These are phyloP conservation scores for Lepisosteus oculatus DNA, from an alignment of 2,113 vertebrate species.

Conservation along the genomic window DNA sequence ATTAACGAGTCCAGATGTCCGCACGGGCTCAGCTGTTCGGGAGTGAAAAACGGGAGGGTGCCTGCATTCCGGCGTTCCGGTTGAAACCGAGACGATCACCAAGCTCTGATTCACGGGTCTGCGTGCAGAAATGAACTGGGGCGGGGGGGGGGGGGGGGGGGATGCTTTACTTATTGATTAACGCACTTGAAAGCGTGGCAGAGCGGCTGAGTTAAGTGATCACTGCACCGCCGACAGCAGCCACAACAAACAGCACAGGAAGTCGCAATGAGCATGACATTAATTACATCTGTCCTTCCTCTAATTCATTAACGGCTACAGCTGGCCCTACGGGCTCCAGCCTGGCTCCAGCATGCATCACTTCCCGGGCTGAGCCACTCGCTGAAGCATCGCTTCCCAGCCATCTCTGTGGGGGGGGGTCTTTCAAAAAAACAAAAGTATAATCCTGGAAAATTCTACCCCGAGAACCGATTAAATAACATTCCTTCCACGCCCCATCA, in stretches of 20 bases:
- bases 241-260: conserved; percentile 62
- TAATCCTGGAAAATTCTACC: conserved; percentile 68
- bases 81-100: no score
- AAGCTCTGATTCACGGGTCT: no score
- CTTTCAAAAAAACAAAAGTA: conserved; percentile 24
- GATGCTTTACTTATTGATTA: no score
- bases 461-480: conserved; percentile 75
- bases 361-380: no score
- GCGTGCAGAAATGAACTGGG: conserved; percentile 21
- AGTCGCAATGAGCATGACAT: conserved; percentile 53
- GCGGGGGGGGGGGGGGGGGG: background rate
- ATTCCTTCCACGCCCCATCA: conserved; percentile 70
- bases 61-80: conserved; percentile 23
- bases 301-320: conserved; percentile 45
- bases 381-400: no score
- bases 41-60: conserved; percentile 14
- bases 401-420: conserved; percentile 5
- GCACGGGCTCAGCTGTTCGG: conserved; percentile 59
- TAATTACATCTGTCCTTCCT: conserved; percentile 69
- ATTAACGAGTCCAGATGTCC: conserved; percentile 67
- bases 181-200: background rate
- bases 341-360: background rate
- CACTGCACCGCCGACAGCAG: conserved; percentile 33
- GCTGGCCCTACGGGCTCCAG: background rate
- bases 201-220: background rate